A percentile compares a stretch with the other conserved stretches of the same genome.
phyloP scores from a whole-genome alignment of 2,113 vertebrate species.

The Agelaius phoeniceus region DNA sequence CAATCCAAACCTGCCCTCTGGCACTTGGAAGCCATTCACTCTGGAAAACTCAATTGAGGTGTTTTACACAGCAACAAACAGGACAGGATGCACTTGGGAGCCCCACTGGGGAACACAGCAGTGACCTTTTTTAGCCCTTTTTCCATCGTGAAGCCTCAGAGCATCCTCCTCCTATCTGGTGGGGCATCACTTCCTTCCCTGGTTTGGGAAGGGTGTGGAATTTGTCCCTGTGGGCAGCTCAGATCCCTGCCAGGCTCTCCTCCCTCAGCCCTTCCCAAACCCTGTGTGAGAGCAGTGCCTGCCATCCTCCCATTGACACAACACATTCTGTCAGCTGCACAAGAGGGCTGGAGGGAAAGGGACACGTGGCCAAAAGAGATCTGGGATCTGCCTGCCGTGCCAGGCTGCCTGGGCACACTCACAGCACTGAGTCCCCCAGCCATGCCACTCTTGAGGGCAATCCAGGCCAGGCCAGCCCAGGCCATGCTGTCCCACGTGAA shows the following conservation, averaged over 20 bases:
- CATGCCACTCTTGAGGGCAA: accelerated
- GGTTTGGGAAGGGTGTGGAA: not conserved
- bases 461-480: not conserved
- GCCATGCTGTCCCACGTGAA: not conserved
- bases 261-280: slow-evolving; percentile 45
- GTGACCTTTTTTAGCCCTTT: not conserved
- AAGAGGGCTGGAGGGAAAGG: slow-evolving; percentile 54
- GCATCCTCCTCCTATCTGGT: not conserved
- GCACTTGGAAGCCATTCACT: not conserved
- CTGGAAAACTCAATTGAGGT: not conserved
- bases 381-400: not conserved
- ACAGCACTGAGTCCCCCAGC: not conserved
- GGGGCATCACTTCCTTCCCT: not conserved
- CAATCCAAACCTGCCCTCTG: not conserved
- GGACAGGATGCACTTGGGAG: not conserved
- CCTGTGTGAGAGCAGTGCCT: not conserved
- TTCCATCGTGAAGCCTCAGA: not conserved
- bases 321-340: slow-evolving; percentile 22
- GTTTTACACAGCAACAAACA: not conserved
- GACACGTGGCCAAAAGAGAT: not conserved
- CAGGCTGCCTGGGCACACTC: not conserved
- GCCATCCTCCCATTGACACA: slow-evolving; percentile 6
- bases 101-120: not conserved
- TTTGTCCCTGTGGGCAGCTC: not conserved
- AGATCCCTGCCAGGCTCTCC: not conserved